phyloP scores from a whole-genome alignment of 2,888 invertebrate genomes.

The Mystacides longicornis region DNA sequence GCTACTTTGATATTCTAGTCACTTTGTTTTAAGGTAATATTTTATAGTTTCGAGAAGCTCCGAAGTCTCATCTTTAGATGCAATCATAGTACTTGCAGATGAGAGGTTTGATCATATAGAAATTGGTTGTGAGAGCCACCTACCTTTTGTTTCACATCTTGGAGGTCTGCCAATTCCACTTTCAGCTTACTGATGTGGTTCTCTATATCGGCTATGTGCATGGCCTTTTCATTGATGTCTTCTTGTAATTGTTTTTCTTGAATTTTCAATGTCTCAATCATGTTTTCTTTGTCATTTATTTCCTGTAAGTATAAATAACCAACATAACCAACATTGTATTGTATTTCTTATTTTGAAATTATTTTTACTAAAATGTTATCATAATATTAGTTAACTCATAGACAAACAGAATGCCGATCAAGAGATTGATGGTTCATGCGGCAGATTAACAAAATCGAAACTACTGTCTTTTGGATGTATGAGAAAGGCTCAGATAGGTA shows the following conservation, averaged over 20 bases:
- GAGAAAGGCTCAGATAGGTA: too few relatives aligned
- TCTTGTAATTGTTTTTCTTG: conserved; percentile 37
- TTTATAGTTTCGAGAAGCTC: too few relatives aligned
- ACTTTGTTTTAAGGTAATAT: too few relatives aligned
- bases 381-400: not conserved
- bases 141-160: conserved; percentile 40
- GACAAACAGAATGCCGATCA: not conserved
- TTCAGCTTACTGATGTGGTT: conserved; percentile 38
- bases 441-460: too few relatives aligned
- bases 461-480: too few relatives aligned
- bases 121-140: too few relatives aligned
- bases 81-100: too few relatives aligned
- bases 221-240: conserved; percentile 33
- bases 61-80: too few relatives aligned
- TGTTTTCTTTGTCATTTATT: conserved; percentile 20
- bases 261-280: conserved; percentile 29
- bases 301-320: conserved; percentile 14
- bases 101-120: too few relatives aligned
- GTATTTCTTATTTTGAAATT: too few relatives aligned
- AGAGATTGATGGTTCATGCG: too few relatives aligned
- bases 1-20: too few relatives aligned
- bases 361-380: not conserved
- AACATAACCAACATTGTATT: not conserved
- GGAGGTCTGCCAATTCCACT: conserved; percentile 35
- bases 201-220: conserved; percentile 36